Evolutionary conservation across 2,888 invertebrate genomes (phyloP).

Genomic region (Drosophila dives): DNA sequence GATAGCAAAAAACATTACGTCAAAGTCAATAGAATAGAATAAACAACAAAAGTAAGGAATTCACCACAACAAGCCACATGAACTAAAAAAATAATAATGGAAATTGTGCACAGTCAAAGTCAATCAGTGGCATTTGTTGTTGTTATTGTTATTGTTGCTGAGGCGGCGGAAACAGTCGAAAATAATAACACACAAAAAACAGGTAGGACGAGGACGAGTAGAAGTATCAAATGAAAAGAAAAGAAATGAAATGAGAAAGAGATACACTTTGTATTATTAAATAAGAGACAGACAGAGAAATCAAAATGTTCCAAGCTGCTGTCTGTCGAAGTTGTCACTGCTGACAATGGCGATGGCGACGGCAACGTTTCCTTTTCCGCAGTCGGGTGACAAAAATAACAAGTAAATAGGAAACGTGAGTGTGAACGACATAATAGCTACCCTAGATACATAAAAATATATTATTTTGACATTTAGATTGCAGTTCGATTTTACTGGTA

Average conservation of each 20-base stretch:
- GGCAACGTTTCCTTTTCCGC: slow-evolving; percentile 63
- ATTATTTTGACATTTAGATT: not conserved
- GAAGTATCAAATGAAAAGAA: slow-evolving; percentile 38
- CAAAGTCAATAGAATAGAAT: slow-evolving; percentile 52
- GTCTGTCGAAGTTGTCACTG: slow-evolving; percentile 38
- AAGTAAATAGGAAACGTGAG: not conserved
- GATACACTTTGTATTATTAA: slow-evolving; percentile 76
- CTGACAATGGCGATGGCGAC: slow-evolving; percentile 59
- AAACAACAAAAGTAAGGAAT: slow-evolving; percentile 46
- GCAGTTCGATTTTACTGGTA: not conserved
- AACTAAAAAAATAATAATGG: slow-evolving; percentile 63
- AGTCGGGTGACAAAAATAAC: slow-evolving; percentile 44
- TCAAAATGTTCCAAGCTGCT: slow-evolving; percentile 52
- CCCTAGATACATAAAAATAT: slow-evolving; percentile 7
- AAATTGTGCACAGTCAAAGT: slow-evolving; percentile 67
- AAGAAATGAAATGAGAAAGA: slow-evolving; percentile 29
- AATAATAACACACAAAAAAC: slow-evolving; percentile 44
- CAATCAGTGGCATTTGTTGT: slow-evolving; percentile 65
- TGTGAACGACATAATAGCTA: not conserved
- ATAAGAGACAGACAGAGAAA: slow-evolving; percentile 57
- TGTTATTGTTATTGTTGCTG: slow-evolving; percentile 17
- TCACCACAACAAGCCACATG: slow-evolving; percentile 20
- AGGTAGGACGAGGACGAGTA: slow-evolving; percentile 24
- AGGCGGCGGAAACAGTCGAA: slow-evolving; percentile 47
- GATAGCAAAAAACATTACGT: slow-evolving; percentile 66